These are phyloP conservation scores for Cossypha polioptera DNA, from an alignment of 2,797 vertebrate species.

Conservation along the genomic window DNA sequence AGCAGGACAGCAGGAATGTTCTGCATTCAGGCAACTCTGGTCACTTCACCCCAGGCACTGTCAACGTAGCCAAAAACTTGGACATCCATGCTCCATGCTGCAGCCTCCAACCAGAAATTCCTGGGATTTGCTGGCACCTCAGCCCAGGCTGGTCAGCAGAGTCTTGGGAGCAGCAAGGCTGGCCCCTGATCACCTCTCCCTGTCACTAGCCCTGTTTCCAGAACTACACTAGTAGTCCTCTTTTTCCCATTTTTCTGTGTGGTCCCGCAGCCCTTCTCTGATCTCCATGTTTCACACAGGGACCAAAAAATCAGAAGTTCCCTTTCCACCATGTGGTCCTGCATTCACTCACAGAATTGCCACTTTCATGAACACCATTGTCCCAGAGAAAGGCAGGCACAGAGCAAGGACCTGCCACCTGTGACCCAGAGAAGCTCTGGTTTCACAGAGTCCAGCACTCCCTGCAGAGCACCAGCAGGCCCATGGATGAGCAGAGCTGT, in stretches of 20 bases:
- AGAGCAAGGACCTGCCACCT: neutral
- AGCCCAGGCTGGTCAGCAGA: neutral
- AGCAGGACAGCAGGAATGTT: neutral
- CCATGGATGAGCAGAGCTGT: neutral
- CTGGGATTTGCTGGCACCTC: neutral
- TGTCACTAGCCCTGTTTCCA: neutral
- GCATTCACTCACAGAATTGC: neutral
- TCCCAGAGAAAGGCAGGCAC: neutral
- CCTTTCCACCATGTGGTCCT: neutral
- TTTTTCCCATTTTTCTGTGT: neutral
- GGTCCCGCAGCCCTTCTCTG: neutral
- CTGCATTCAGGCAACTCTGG: neutral
- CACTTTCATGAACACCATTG: neutral
- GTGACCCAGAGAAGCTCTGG: neutral
- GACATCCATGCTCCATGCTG: neutral
- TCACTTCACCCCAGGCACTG: neutral
- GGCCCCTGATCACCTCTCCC: neutral
- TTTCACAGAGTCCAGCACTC: neutral
- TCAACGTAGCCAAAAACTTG: neutral
- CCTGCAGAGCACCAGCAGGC: neutral
- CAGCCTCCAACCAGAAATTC: neutral
- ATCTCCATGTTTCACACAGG: neutral
- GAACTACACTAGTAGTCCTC: neutral
- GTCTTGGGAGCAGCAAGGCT: neutral
- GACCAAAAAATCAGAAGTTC: neutral